phyloP scores from a whole-genome alignment of 2,113 vertebrate genomes.

The Panthera leo region DNA sequence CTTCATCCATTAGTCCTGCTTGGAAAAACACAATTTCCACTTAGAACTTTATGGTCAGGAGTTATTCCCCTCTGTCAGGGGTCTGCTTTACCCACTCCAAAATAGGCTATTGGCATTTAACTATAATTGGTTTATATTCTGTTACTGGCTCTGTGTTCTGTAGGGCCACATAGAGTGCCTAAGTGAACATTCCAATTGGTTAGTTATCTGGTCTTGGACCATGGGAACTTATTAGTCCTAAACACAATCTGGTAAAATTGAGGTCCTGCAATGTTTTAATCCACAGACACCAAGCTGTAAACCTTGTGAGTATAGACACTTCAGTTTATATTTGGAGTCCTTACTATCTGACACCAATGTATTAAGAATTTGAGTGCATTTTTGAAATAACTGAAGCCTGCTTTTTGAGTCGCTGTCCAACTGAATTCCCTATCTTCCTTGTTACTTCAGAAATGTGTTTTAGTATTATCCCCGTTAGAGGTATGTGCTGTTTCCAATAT shows the following conservation, averaged over 20 bases:
- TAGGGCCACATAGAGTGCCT: background rate
- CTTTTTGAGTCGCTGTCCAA: background rate
- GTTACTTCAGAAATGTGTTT: background rate
- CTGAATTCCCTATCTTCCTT: background rate
- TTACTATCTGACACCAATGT: background rate
- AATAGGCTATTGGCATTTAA: background rate
- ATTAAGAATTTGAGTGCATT: background rate
- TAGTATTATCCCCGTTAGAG: background rate
- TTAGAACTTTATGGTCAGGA: background rate
- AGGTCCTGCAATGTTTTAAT: background rate
- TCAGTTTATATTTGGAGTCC: background rate
- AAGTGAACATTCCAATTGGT: background rate
- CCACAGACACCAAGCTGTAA: background rate
- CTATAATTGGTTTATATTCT: background rate
- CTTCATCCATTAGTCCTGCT: background rate
- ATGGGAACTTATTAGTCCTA: background rate
- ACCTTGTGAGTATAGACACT: background rate
- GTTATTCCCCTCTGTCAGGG: background rate
- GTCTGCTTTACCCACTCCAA: background rate
- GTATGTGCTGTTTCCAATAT: background rate
- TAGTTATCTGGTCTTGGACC: background rate
- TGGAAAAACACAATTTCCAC: background rate
- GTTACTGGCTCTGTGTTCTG: background rate
- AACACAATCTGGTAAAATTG: background rate
- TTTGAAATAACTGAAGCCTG: background rate